Conservation (phyloP, 2,113 vertebrate genomes). For the Carassius carassius region DNA sequence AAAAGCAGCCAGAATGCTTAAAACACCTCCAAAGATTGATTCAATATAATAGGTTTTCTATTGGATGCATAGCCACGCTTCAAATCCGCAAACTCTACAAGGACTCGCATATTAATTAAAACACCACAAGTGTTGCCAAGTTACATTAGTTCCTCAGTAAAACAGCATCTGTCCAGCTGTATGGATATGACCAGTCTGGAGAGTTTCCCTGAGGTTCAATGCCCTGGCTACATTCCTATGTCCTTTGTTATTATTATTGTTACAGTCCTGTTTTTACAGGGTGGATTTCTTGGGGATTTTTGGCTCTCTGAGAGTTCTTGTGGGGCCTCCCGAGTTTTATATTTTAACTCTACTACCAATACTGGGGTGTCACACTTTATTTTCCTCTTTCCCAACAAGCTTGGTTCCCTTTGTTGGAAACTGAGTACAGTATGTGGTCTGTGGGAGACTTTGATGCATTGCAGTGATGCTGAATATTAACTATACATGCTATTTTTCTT, state of each 20-base stretch:
- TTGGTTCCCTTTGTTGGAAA: neutral
- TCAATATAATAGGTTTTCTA: neutral
- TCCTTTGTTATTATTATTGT: slow-evolving; percentile 46
- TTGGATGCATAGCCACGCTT: neutral
- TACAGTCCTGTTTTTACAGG: slow-evolving; percentile 38
- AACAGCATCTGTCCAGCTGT: slow-evolving; percentile 37
- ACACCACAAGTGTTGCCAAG: neutral
- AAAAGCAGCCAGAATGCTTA: neutral
- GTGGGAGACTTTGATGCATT: neutral
- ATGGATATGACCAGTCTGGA: slow-evolving; percentile 7
- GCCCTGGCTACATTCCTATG: slow-evolving; percentile 22
- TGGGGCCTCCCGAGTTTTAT: slow-evolving; percentile 26
- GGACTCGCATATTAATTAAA: neutral
- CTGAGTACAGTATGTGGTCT: slow-evolving; percentile 4
- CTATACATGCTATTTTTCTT: neutral
- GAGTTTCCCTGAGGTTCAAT: slow-evolving; percentile 9
- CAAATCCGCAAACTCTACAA: slow-evolving; percentile 3
- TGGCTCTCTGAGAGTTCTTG: neutral
- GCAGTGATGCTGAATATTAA: neutral
- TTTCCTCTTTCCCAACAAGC: slow-evolving; percentile 8
- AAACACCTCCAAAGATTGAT: neutral
- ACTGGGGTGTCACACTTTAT: neutral
- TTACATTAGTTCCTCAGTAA: slow-evolving; percentile 26
- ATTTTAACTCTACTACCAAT: slow-evolving; percentile 27
- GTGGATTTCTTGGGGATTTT: slow-evolving; percentile 31